Evolutionary conservation across 1,140 invertebrate species (phyloP).

Genomic region (Drosophila sp.): DNA sequence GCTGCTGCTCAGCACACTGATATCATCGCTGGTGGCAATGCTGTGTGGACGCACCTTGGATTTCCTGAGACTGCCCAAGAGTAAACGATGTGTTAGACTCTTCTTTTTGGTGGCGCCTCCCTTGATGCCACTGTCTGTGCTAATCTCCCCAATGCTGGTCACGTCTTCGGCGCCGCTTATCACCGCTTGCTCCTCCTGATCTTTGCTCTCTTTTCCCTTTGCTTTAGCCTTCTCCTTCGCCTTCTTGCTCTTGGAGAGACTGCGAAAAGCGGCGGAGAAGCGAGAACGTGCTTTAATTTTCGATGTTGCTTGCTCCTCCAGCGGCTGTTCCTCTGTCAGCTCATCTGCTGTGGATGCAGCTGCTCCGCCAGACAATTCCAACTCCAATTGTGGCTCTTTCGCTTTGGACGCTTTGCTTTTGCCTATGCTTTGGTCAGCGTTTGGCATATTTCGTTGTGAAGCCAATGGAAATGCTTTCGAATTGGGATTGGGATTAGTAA

Average conservation of each 20-base stretch:
- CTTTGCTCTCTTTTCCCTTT: slow-evolving; percentile 11
- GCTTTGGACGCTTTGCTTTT: slow-evolving; percentile 45
- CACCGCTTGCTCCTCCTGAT: slow-evolving; percentile 39
- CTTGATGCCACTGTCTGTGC: slow-evolving; percentile 35
- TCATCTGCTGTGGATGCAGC: not conserved
- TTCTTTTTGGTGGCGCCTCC: slow-evolving; percentile 64
- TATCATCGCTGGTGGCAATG: slow-evolving; percentile 61
- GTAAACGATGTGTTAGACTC: slow-evolving; percentile 66
- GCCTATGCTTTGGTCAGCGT: slow-evolving; percentile 48
- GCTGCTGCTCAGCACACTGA: slow-evolving; percentile 52
- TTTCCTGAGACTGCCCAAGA: slow-evolving; percentile 63
- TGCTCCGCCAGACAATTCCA: not conserved
- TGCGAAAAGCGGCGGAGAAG: slow-evolving; percentile 78
- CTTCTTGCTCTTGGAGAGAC: slow-evolving; percentile 71
- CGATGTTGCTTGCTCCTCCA: slow-evolving; percentile 9
- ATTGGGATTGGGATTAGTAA: not conserved
- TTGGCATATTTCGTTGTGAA: slow-evolving; percentile 70
- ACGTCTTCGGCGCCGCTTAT: slow-evolving; percentile 42
- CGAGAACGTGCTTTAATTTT: slow-evolving; percentile 76
- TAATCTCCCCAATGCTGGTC: slow-evolving; percentile 31
- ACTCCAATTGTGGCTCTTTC: slow-evolving; percentile 10
- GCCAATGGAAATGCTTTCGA: not conserved
- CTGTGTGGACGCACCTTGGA: slow-evolving; percentile 70
- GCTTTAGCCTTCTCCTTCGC: slow-evolving; percentile 37
- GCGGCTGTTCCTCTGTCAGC: not conserved